Percentiles rank a stretch among this genome's conserved stretches.
These are phyloP conservation scores for Pseudopipra pipra DNA, from an alignment of 2,113 vertebrate genomes.

Conservation along the genomic window DNA sequence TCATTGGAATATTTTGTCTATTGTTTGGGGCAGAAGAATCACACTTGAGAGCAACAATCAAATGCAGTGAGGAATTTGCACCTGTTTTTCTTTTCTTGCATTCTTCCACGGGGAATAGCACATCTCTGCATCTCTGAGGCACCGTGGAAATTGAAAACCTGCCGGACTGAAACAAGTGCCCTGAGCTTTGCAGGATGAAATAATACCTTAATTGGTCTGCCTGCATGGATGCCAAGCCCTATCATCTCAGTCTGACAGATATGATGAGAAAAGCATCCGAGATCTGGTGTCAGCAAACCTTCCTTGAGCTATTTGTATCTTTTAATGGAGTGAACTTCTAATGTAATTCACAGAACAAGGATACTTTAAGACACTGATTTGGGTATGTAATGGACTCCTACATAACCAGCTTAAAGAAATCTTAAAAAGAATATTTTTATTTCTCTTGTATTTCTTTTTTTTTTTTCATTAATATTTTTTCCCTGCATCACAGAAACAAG, in stretches of 20 bases:
- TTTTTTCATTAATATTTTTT: neutral
- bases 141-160: constrained; percentile 12
- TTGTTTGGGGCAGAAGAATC: neutral
- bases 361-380: neutral
- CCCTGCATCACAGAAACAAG: neutral
- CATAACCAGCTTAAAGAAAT: neutral
- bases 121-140: neutral
- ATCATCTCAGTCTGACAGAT: neutral
- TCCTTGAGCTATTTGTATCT: neutral
- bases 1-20: neutral
- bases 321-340: neutral
- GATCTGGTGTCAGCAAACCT: neutral
- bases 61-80: neutral
- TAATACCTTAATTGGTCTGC: constrained; percentile 9
- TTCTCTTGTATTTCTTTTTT: neutral
- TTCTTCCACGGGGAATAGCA: neutral
- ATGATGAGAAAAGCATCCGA: neutral
- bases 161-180: neutral
- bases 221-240: neutral
- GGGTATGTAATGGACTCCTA: neutral
- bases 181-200: constrained; percentile 11
- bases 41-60: neutral
- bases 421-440: neutral
- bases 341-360: neutral
- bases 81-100: neutral